phyloP scores from a whole-genome alignment of 1,140 invertebrate species.

The Neodiprion virginianus region DNA sequence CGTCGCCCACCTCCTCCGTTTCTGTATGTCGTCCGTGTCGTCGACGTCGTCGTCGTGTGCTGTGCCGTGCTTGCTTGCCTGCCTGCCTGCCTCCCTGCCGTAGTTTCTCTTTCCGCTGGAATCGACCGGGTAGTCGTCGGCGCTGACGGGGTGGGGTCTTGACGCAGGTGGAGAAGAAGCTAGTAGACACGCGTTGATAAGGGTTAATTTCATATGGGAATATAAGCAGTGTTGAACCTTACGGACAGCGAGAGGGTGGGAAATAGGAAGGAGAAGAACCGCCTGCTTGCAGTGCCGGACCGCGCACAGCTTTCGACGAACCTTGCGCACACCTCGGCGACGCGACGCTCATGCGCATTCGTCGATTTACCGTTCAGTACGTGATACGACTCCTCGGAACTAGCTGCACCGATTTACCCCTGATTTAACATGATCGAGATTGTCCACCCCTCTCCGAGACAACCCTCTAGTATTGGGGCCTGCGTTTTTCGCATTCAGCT shows the following conservation, averaged over 20 bases:
- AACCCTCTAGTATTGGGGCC: not conserved
- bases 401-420: not conserved
- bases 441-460: not conserved
- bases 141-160: conserved; percentile 13
- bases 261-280: conserved; percentile 25
- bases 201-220: conserved; percentile 62
- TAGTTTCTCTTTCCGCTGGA: not conserved
- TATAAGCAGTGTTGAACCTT: conserved; percentile 41
- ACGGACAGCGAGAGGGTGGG: conserved; percentile 23
- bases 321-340: not conserved
- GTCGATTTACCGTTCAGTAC: not conserved
- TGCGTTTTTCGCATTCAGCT: not conserved
- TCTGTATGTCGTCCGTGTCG: not conserved
- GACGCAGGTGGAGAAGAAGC: conserved; percentile 25
- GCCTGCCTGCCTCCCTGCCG: not conserved
- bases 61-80: not conserved
- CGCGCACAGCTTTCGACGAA: not conserved
- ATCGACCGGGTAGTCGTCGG: not conserved
- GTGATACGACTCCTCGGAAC: not conserved
- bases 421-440: not conserved
- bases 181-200: conserved; percentile 57
- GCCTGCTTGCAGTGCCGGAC: not conserved
- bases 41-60: not conserved
- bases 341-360: not conserved
- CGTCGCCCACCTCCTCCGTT: not conserved